Evolutionary conservation across 2,113 vertebrate genomes (phyloP), one percentile per base, ranked within the genome.

Genomic region (Pachypanchax playfairii): DNA sequence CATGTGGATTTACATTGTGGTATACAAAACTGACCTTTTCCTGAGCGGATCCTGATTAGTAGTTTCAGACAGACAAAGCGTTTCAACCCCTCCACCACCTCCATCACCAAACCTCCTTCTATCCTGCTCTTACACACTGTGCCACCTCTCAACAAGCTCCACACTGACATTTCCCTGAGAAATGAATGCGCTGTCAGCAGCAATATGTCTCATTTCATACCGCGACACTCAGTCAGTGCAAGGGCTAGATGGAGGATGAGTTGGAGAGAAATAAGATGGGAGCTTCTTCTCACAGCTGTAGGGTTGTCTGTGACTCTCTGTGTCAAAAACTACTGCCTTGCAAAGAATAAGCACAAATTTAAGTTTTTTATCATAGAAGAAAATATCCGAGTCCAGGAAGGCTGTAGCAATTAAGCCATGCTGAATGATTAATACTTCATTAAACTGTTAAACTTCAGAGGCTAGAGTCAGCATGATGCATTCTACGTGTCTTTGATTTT

Each of bases 91-190:
- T 31, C 41, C 41, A 41, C 5, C 43, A 74, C 56, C 65, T 33
- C 8, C 28, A 4, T 35, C 33, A 2, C 2, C 11, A 39, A 39
- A 39, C 36, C 39, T 42, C 38, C 38, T 42, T 36, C 12, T 35
- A 2, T 35, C 6, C 3, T 11, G 33, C 5, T 35, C 63, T 55
- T 43, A 28, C 20, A 51, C 62, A 25, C 48, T 31, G 18, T 22
- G 53, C 42, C 22, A 39, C 80, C 78, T 74, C 75, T 79, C 75
- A 43, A 80, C 76, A 76, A 74, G 76, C 81, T 88, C 70, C 53
- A 28, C 42, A 22, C 57, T 86, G 85, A 89, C 83, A 87, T 89
- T 92, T 91, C 70, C 54, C 54, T 53, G 53, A 86, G 73, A 86
- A 79, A 80, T n/a, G 54, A 71, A 51, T 28, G 70, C 6, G 41